Percentiles rank a stretch among this genome's conserved stretches.
These are phyloP conservation scores for Parazoanthus swiftii DNA, from an alignment of 92 coral and sea anemone species.

Conservation along the genomic window DNA sequence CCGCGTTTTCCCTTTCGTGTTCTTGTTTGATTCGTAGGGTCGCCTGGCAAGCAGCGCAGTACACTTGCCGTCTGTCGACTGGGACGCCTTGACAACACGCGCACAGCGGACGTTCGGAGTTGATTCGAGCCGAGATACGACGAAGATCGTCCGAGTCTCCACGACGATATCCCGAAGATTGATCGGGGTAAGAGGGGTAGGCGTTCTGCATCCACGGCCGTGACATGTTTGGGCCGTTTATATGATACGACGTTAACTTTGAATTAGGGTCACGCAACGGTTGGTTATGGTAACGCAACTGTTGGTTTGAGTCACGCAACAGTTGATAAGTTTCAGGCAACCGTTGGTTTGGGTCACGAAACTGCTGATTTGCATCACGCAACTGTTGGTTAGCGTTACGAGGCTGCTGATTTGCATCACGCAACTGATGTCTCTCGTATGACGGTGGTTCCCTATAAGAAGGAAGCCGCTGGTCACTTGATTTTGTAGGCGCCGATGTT, in stretches of 20 bases:
- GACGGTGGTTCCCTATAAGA: conserved; percentile 36
- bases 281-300: neutral
- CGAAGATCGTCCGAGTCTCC: conserved; percentile 56
- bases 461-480: conserved; percentile 24
- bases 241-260: conserved; percentile 9
- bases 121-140: conserved; percentile 63
- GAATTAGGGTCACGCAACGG: conserved; percentile 19
- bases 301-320: conserved; percentile 13
- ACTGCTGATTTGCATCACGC: conserved; percentile 2
- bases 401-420: conserved; percentile 4
- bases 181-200: conserved; percentile 3
- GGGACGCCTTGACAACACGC: conserved; percentile 62
- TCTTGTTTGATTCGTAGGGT: neutral
- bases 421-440: conserved; percentile 27
- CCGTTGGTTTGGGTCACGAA: neutral
- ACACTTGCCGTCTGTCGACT: conserved; percentile 63
- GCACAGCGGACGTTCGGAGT: conserved; percentile 74
- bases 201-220: conserved; percentile 31
- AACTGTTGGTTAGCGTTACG: conserved; percentile 20
- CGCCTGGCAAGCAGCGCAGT: conserved; percentile 72
- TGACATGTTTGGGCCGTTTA: conserved; percentile 24
- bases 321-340: conserved; percentile 13
- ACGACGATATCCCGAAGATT: conserved; percentile 17
- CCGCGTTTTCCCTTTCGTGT: conserved; percentile 29
- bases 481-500: neutral